Conservation (phyloP, 2,113 vertebrate species). For the Lethenteron camtschaticum region DNA sequence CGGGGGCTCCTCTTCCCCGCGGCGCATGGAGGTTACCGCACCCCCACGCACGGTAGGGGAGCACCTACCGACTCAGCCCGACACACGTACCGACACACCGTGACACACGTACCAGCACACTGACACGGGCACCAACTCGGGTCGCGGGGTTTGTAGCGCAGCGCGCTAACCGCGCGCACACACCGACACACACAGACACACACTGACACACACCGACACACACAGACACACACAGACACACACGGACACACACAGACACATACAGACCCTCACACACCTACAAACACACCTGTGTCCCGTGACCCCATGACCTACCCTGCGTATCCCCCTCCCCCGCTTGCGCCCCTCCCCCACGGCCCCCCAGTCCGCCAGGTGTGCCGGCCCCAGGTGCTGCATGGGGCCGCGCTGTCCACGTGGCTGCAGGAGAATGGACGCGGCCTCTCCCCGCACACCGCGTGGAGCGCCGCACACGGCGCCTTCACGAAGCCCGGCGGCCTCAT, state of each 20-base stretch:
- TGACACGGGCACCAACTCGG: too few species aligned
- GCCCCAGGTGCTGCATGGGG: slow-evolving; percentile 4
- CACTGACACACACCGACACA: too few species aligned
- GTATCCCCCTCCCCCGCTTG: not conserved
- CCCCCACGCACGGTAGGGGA: slow-evolving; percentile 3
- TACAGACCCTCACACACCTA: not conserved
- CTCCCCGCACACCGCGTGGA: not conserved
- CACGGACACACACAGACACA: not conserved
- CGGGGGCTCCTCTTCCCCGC: too few species aligned
- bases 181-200: not conserved
- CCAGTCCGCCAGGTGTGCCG: slow-evolving; percentile 6
- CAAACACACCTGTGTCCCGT: not conserved
- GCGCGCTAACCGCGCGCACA: not conserved
- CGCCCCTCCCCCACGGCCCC: not conserved
- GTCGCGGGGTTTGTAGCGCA: too few species aligned
- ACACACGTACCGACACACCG: not conserved
- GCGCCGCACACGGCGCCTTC: too few species aligned
- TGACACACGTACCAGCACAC: not conserved
- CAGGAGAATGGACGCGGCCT: not conserved
- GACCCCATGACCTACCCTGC: not conserved
- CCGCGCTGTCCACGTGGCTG: not conserved
- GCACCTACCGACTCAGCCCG: not conserved
- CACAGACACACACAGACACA: not conserved
- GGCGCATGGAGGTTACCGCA: slow-evolving; percentile 4
- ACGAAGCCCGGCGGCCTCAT: too few species aligned